A percentile compares a stretch with the other conserved stretches of the same genome.
Conservation (phyloP, 2,113 vertebrate species). For the Condylura cristata region DNA sequence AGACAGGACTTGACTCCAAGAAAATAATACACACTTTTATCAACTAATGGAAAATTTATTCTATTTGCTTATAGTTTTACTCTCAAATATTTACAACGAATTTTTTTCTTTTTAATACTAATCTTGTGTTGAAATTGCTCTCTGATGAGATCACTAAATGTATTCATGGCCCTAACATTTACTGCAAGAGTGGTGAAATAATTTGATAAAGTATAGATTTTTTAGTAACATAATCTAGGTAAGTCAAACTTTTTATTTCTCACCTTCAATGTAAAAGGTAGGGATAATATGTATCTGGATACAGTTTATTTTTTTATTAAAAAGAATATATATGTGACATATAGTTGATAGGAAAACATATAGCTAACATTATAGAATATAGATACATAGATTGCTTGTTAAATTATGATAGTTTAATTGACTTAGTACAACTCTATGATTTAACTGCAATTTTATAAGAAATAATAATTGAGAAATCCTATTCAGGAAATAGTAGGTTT, state of each 20-base stretch:
- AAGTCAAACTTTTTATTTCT: background rate
- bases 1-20: background rate
- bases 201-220: background rate
- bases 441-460: background rate
- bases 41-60: background rate
- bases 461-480: background rate
- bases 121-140: background rate
- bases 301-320: background rate
- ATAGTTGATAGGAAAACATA: background rate
- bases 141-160: background rate
- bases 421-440: background rate
- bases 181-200: background rate
- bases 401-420: constrained; percentile 12
- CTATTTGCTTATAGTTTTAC: background rate
- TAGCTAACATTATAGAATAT: background rate
- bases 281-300: background rate
- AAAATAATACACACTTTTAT: background rate
- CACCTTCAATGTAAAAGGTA: background rate
- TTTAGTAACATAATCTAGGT: background rate
- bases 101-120: background rate
- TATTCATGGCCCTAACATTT: background rate
- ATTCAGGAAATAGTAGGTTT: background rate
- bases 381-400: background rate
- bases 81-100: background rate
- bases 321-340: background rate